Percentiles rank a stretch among this genome's conserved stretches.
phyloP scores from a whole-genome alignment of 53 echinoderm and acorn worm genomes.

The Paracentrotus lividus region DNA sequence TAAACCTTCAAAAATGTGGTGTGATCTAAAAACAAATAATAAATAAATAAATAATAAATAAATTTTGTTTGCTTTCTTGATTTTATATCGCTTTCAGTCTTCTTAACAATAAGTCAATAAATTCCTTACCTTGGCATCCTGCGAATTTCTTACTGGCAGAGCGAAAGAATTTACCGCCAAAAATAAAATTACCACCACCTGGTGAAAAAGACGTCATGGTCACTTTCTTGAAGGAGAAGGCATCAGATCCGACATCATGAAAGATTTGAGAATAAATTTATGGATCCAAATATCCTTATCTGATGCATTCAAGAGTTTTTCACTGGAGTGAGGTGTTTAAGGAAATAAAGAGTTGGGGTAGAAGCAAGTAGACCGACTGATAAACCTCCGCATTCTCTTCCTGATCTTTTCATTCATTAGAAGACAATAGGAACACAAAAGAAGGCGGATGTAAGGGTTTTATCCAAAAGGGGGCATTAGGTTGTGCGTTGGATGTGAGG shows the following conservation, averaged over 20 bases:
- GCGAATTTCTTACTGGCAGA: neutral
- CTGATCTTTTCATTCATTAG: neutral
- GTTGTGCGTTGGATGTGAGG: neutral
- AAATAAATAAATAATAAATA: neutral
- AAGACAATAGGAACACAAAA: neutral
- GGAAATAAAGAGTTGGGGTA: neutral
- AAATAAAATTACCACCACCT: neutral
- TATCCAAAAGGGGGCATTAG: neutral
- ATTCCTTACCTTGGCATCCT: neutral
- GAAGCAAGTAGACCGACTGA: neutral
- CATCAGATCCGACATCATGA: neutral
- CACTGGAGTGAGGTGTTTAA: neutral
- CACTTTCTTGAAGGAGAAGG: neutral
- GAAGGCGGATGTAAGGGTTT: neutral
- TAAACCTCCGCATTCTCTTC: neutral
- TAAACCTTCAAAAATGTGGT: neutral
- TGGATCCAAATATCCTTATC: neutral
- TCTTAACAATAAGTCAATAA: neutral
- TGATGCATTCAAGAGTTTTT: neutral
- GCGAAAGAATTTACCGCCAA: neutral
- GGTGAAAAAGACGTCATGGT: neutral
- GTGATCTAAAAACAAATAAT: neutral
- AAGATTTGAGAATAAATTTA: neutral
- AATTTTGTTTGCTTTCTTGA: neutral
- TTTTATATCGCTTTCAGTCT: neutral